Evolutionary conservation across 2,888 invertebrate species (phyloP), one percentile per base, ranked within the genome.

Genomic region (Mayetiola destructor): DNA sequence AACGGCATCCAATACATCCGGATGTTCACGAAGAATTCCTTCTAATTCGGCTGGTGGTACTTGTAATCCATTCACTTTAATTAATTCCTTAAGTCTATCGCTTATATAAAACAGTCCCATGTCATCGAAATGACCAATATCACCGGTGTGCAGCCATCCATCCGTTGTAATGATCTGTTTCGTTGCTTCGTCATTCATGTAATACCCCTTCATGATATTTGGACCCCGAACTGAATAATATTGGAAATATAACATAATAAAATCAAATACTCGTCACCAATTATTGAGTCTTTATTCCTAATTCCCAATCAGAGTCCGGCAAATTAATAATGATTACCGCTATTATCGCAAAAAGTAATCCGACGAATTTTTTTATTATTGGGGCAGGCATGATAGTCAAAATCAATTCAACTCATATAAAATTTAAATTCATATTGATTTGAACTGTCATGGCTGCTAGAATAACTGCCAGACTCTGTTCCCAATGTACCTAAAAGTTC

Each of bases 151-250:
- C 2, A 85, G 73, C 85, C 85, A 88, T 1, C 82, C 84, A 37
- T 82, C 80, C 53, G 76, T 74, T 57, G 86, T 77, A 57, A 86
- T 77, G 4, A 75, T 75, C 10, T 80, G 77, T 10, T 73, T 71
- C 1, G 84, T 88, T 1, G 83, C 85, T 64, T 81, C 70, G 1
- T 79, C 78, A 64, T 83, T 82, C 59, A 84, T 77, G 62, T 76
- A 77, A 67, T 89, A 89, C 0, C 85, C 83, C 61, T 77, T 76
- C 84, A 86, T 87, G 1, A 86, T 77, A 69, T 85, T 84, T 0
- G 85, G 85, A 0, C 87, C 86, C 62, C 77, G 76, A 0, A 84
- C 69, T 57, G 79, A 75, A n/a, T n/a, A n/a, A n/a, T n/a, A n/a
- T n/a, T n/a, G n/a, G n/a, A n/a, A n/a, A n/a, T n/a, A n/a, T n/a